Evolutionary conservation across 1,140 invertebrate species (phyloP).

Genomic region (Hycleus cichorii): DNA sequence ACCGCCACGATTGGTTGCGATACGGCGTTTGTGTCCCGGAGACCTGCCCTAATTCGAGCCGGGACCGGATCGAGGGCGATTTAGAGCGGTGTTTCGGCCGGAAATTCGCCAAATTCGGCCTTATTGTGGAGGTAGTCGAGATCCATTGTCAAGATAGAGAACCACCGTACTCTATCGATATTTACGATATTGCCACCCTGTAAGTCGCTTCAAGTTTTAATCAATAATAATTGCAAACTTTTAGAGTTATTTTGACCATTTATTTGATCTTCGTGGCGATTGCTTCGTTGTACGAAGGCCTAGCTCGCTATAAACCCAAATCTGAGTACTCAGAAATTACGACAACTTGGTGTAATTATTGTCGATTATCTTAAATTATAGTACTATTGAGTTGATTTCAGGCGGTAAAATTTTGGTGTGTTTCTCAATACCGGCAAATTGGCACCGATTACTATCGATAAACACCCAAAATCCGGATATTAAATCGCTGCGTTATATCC

Average conservation of each 20-base stretch:
- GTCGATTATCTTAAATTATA: not conserved
- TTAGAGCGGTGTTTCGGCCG: not conserved
- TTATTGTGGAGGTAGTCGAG: not conserved
- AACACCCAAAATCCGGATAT: conserved; percentile 2
- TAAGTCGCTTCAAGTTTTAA: not conserved
- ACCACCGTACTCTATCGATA: not conserved
- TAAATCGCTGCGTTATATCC: conserved; percentile 19
- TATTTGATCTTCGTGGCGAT: not conserved
- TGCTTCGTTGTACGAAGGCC: not conserved
- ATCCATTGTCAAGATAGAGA: not conserved
- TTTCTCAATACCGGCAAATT: not conserved
- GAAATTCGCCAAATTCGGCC: not conserved
- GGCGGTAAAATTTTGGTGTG: not conserved
- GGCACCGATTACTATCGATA: not conserved
- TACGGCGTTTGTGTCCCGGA: not conserved
- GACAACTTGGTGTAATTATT: not conserved
- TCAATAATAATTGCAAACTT: not conserved
- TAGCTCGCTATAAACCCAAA: not conserved
- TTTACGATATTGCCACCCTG: not conserved
- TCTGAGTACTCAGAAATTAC: not conserved
- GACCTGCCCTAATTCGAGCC: not conserved
- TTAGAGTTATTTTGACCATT: not conserved
- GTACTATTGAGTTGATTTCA: not conserved
- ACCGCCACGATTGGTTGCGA: not conserved
- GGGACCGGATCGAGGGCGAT: not conserved